A percentile compares a stretch with the other conserved stretches of the same genome.
Evolutionary conservation across 1,140 invertebrate genomes (phyloP).

Genomic region (Caerostris extrusa): DNA sequence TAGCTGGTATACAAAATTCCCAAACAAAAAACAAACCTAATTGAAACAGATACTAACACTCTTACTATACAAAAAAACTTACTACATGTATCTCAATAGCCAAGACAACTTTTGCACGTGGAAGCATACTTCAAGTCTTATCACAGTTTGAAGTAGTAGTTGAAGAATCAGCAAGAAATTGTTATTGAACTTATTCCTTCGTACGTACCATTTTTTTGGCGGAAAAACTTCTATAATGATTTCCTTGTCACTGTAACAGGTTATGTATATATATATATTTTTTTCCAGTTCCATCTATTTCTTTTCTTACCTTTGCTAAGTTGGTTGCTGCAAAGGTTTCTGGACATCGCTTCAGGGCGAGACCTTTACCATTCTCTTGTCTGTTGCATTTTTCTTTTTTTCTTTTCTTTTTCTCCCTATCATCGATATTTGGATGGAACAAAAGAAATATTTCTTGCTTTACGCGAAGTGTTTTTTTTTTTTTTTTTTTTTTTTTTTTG

Average conservation of each 20-base stretch:
- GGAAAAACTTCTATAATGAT: constrained; percentile 60
- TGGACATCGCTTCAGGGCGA: neutral
- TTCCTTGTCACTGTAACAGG: constrained; percentile 70
- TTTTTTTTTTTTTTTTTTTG: neutral
- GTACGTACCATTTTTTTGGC: neutral
- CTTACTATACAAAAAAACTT: too few relatives aligned
- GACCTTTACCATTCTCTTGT: constrained; percentile 18
- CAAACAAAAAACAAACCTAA: too few relatives aligned
- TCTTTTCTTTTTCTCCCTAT: too few relatives aligned
- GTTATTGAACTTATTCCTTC: constrained; percentile 5
- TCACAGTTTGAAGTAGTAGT: constrained; percentile 39
- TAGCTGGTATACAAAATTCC: too few relatives aligned
- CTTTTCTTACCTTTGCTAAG: constrained; percentile 17
- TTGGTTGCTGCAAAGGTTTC: neutral
- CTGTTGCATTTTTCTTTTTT: constrained; percentile 31
- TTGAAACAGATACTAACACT: too few relatives aligned
- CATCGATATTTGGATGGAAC: constrained; percentile 4
- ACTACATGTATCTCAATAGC: too few relatives aligned
- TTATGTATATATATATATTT: constrained; percentile 57
- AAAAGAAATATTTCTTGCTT: constrained; percentile 18
- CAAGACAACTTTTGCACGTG: too few relatives aligned
- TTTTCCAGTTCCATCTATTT: neutral
- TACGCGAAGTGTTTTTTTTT: constrained; percentile 25
- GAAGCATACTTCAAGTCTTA: neutral
- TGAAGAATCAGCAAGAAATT: constrained; percentile 59